phyloP scores from a whole-genome alignment of 2,888 invertebrate species.

The Rhamnusium bicolor region DNA sequence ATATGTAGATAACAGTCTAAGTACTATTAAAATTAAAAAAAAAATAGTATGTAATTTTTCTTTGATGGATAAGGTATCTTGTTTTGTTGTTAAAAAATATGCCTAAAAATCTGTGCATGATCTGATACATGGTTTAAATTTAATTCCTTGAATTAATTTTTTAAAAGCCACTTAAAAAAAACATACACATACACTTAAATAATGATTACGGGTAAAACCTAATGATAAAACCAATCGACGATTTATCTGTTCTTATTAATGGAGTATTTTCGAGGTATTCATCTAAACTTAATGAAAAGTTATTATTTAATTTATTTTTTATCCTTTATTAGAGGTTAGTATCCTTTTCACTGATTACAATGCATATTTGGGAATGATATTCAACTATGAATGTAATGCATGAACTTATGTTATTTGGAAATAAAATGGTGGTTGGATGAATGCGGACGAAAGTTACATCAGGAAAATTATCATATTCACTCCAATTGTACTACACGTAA shows the following conservation, averaged over 20 bases:
- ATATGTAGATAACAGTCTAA: background rate
- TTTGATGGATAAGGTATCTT: background rate
- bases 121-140: background rate
- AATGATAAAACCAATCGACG: background rate
- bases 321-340: no score
- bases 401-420: no score
- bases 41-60: background rate
- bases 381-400: no score
- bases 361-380: no score
- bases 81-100: background rate
- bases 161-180: background rate
- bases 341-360: no score
- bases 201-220: background rate
- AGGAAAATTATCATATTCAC: no score
- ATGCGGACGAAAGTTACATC: no score
- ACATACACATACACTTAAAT: background rate
- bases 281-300: background rate
- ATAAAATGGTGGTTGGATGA: no score
- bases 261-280: background rate
- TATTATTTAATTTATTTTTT: conserved; percentile 3
- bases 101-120: background rate
- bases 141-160: background rate
- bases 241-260: background rate
- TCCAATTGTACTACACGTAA: no score
- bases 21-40: background rate